Base-by-base conservation (phyloP, 2,888 invertebrate species). In the Cactoblastis cactorum region DNA sequence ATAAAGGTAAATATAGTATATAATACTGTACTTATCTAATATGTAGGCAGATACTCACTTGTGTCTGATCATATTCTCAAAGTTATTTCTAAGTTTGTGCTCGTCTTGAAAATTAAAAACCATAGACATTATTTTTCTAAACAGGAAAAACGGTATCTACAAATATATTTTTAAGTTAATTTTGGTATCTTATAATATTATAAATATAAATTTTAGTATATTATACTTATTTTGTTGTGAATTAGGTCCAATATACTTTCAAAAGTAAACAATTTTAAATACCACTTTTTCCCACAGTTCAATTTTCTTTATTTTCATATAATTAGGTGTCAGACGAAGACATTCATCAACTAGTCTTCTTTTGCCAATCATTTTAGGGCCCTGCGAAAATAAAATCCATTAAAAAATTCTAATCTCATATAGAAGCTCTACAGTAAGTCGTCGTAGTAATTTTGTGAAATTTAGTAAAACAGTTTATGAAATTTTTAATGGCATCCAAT, bases 291-390 rank as follows among this genome's bases (percentile, higher is more conserved):
- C 58, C 11, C 58, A 63, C 17, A 78, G 41, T 3, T 57, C 37
- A n/a, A 80, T 56, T 52, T 67, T 74, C 32, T 71, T 65, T 9
- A 69, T 57, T 11, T 57, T 56, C 6, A 77, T 49, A 24, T 59
- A 65, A 12, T 63, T 56, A 0, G 91, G 89, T 3, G 90, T 85
- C 3, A 80, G 62, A 54, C 77, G 78, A 5, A 91, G 67, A 50
- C 92, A 84, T 74, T 93, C 93, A 43, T 92, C 90, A 15, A 93
- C 60, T 8, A 94, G 67, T 50, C 93, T 86, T 0, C 91, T 91
- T 71, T 93, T 93, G 0, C 94, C 94, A 41, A 92, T 89, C 41
- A 91, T 77, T 1, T 86, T 80, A 33, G 90, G 91, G 0, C 93
- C 93, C 75, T 92, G 83, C 14, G 75, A 69, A 43, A 46, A 49